Evolutionary conservation across 2,888 invertebrate species (phyloP).

Genomic region (Asteroscopus sphinx): DNA sequence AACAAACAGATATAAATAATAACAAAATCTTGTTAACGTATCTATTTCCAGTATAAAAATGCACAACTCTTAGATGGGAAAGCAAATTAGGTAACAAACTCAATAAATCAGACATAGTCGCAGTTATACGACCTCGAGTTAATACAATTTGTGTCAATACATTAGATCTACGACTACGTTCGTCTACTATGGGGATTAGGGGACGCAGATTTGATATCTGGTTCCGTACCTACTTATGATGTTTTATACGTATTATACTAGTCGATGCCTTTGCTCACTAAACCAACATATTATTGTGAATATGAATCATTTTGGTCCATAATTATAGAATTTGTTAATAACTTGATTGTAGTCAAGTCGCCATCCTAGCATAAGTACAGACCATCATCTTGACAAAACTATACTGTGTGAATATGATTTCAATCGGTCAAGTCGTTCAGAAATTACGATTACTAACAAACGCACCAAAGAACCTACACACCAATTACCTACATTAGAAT

Average conservation of each 20-base stretch:
- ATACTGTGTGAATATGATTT: no score
- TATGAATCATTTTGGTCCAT: no score
- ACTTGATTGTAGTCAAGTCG: no score
- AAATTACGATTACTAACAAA: no score
- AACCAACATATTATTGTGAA: no score
- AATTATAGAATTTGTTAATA: no score
- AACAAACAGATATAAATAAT: conserved; percentile 8
- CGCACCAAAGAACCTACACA: no score
- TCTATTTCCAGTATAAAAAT: not conserved
- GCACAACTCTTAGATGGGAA: conserved; percentile 32
- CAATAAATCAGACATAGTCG: conserved; percentile 35
- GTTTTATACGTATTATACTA: not conserved
- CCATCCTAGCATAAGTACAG: no score
- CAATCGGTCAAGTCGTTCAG: no score
- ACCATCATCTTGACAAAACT: no score
- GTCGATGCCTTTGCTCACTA: no score
- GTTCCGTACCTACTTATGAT: not conserved
- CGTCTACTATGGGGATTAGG: not conserved
- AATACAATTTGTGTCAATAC: conserved; percentile 31
- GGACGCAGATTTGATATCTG: conserved; percentile 21
- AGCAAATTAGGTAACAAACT: conserved; percentile 31
- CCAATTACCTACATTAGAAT: no score
- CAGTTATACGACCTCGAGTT: conserved; percentile 20
- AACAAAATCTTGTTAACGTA: conserved; percentile 29
- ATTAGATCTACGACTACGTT: not conserved